Conservation (phyloP, 2,888 invertebrate species). For the Leucoma salicis region DNA sequence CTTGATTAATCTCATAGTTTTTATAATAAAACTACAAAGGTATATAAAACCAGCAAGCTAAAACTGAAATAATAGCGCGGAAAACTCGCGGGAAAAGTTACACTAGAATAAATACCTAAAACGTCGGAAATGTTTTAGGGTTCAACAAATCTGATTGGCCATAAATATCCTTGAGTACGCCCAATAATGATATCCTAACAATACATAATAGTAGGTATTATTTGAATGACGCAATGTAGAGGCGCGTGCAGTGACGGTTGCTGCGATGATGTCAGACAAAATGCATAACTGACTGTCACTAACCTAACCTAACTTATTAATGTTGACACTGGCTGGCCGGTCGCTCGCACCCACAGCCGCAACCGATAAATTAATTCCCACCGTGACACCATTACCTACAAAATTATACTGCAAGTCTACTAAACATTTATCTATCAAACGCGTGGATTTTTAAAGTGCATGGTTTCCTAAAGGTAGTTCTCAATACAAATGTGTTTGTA, state of each 20-base stretch:
- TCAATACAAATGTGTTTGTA: conserved; percentile 20
- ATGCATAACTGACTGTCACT: conserved; percentile 35
- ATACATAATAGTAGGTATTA: conserved; percentile 7
- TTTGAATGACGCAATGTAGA: conserved; percentile 18
- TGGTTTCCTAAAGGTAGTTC: conserved; percentile 4
- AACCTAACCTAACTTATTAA: conserved; percentile 33
- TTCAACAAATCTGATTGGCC: background rate
- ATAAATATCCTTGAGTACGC: conserved; percentile 1
- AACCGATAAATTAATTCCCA: conserved; percentile 10
- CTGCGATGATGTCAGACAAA: conserved; percentile 29
- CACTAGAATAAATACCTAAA: background rate
- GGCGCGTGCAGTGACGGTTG: conserved; percentile 21
- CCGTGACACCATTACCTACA: conserved; percentile 14
- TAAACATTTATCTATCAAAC: background rate
- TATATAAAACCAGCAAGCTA: too few relatives aligned
- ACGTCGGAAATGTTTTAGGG: background rate
- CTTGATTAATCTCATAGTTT: too few relatives aligned
- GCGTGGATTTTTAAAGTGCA: background rate
- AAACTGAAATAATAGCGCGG: too few relatives aligned
- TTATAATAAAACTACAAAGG: too few relatives aligned
- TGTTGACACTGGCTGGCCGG: conserved; percentile 14
- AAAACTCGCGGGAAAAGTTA: conserved; percentile 3
- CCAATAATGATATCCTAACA: conserved; percentile 7
- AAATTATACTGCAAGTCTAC: conserved; percentile 4
- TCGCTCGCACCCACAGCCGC: conserved; percentile 4